These are phyloP conservation scores for Physocephala rufipes DNA, from an alignment of 2,888 invertebrate species.

Conservation along the genomic window DNA sequence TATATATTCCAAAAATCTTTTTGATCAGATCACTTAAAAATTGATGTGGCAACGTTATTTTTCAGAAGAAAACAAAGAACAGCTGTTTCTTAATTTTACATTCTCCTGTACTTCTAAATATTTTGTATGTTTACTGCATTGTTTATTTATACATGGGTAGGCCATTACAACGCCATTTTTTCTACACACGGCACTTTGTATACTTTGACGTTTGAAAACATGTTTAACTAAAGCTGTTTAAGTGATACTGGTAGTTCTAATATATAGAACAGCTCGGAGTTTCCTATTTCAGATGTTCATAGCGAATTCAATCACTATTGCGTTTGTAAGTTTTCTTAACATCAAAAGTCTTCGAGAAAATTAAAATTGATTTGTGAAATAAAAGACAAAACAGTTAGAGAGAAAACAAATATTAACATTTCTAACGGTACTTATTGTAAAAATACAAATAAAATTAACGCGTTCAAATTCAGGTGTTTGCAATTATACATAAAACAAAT, in stretches of 20 bases:
- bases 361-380: constrained; percentile 31
- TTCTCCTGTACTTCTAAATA: not conserved
- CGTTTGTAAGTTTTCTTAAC: constrained; percentile 11
- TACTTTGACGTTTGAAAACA: not conserved
- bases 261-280: not conserved
- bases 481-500: not conserved
- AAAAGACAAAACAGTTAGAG: not conserved
- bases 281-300: constrained; percentile 10
- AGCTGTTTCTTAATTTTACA: constrained; percentile 9
- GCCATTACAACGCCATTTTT: constrained; percentile 28
- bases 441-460: not conserved
- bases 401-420: constrained; percentile 5
- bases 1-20: too few relatives aligned
- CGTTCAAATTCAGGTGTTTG: too few relatives aligned
- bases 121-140: not conserved
- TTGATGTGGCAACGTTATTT: not conserved
- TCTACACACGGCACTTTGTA: constrained; percentile 34
- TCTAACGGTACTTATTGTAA: not conserved
- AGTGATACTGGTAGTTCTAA: constrained; percentile 14
- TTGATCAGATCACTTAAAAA: too few relatives aligned
- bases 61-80: not conserved
- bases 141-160: not conserved
- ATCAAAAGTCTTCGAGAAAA: constrained; percentile 12
- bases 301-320: constrained; percentile 15
- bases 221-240: constrained; percentile 19